Evolutionary conservation across 2,113 vertebrate species (phyloP).

Genomic region (Prinia subflava): DNA sequence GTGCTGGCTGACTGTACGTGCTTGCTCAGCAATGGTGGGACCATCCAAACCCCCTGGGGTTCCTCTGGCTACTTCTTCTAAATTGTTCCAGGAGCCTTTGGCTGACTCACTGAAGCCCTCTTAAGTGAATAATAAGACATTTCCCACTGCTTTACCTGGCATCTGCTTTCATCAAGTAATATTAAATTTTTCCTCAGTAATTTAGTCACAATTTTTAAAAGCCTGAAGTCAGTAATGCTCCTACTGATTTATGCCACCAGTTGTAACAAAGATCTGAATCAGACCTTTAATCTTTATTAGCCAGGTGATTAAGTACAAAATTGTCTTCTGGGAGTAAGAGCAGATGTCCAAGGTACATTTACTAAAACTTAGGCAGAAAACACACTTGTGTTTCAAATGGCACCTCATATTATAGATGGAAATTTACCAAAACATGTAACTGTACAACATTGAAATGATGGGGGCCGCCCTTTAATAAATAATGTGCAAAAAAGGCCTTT

Average conservation of each 20-base stretch:
- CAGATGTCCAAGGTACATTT: neutral
- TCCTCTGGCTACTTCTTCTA: neutral
- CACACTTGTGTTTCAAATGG: neutral
- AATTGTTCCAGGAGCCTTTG: neutral
- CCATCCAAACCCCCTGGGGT: neutral
- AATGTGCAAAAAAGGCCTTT: neutral
- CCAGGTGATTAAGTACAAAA: neutral
- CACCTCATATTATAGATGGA: neutral
- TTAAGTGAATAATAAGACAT: neutral
- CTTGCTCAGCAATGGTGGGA: neutral
- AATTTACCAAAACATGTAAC: neutral
- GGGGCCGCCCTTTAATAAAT: neutral
- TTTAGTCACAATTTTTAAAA: neutral
- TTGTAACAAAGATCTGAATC: neutral
- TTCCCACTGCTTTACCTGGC: neutral
- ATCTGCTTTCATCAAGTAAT: conserved; percentile 15
- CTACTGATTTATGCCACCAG: neutral
- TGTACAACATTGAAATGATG: neutral
- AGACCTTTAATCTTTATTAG: conserved; percentile 7
- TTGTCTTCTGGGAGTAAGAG: neutral
- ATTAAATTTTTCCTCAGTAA: neutral
- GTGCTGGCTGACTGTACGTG: rapidly evolving
- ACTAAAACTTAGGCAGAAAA: neutral
- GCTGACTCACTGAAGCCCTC: neutral
- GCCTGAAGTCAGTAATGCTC: neutral